A percentile compares a stretch with the other conserved stretches of the same genome.
Conservation (phyloP, 2,888 invertebrate genomes). For the Drosophila vallismaia region DNA sequence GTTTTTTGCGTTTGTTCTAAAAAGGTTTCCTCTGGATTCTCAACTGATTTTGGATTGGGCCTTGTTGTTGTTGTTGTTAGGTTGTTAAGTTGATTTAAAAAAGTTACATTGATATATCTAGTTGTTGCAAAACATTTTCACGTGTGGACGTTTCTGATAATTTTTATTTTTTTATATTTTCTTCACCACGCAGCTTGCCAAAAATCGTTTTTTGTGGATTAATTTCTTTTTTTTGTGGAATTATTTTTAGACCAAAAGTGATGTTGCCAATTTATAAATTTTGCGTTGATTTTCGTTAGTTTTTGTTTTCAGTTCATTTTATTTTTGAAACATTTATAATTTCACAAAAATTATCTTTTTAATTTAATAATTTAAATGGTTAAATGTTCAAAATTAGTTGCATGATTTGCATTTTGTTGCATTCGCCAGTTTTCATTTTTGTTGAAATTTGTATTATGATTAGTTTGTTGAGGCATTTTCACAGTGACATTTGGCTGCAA, state of each 20-base stretch:
- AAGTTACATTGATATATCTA: conserved; percentile 60
- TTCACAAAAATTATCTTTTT: conserved; percentile 25
- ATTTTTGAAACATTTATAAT: conserved; percentile 21
- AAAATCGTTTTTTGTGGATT: conserved; percentile 41
- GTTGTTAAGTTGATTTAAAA: conserved; percentile 38
- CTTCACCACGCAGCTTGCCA: conserved; percentile 54
- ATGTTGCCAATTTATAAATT: conserved; percentile 42
- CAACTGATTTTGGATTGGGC: conserved; percentile 49
- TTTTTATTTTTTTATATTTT: conserved; percentile 26
- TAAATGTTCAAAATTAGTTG: conserved; percentile 63
- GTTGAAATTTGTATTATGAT: conserved; percentile 49
- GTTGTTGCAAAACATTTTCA: conserved; percentile 43
- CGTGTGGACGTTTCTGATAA: conserved; percentile 51
- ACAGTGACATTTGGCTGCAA: conserved; percentile 72
- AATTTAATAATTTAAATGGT: conserved; percentile 48
- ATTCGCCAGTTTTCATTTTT: conserved; percentile 39
- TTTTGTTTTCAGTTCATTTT: conserved; percentile 61
- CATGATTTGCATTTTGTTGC: conserved; percentile 59
- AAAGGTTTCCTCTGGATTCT: conserved; percentile 46
- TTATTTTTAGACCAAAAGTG: conserved; percentile 30
- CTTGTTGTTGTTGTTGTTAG: conserved; percentile 29
- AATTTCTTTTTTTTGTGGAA: conserved; percentile 9
- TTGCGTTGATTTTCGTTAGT: conserved; percentile 45
- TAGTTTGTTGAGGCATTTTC: conserved; percentile 67
- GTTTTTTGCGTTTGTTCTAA: conserved; percentile 59